A percentile compares a stretch with the other conserved stretches of the same genome.
These are phyloP conservation scores for Celastrina argiolus DNA, from an alignment of 2,888 invertebrate genomes.

Conservation along the genomic window DNA sequence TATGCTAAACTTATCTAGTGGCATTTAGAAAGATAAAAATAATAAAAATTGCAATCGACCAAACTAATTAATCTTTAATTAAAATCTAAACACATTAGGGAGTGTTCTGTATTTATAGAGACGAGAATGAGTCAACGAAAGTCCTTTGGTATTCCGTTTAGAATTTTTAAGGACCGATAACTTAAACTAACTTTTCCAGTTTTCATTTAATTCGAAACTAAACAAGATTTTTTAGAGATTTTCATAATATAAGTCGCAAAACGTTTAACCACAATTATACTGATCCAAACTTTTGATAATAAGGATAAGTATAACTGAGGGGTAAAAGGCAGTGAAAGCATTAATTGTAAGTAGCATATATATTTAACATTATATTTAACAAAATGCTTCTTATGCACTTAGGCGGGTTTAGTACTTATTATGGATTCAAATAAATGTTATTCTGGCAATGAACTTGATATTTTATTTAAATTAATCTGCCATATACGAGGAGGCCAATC, in stretches of 20 bases:
- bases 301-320: background rate
- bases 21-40: slow-evolving; percentile 41
- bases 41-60: slow-evolving; percentile 20
- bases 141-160: slow-evolving; percentile 10
- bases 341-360: background rate
- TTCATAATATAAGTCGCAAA: no score
- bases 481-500: no score
- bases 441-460: slow-evolving; percentile 15
- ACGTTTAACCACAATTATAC: background rate
- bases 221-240: no score
- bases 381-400: slow-evolving; percentile 17
- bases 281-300: background rate
- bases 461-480: no score
- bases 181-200: background rate
- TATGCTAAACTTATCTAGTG: slow-evolving; percentile 72
- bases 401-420: slow-evolving; percentile 18
- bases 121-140: background rate
- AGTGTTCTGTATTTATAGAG: slow-evolving; percentile 24
- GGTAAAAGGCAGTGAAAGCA: slow-evolving; percentile 3
- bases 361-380: slow-evolving; percentile 1
- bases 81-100: slow-evolving; percentile 18
- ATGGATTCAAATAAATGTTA: slow-evolving; percentile 8
- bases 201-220: no score
- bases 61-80: slow-evolving; percentile 21
- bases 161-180: background rate